Conservation (phyloP, 2,113 vertebrate species). For the Macaca nemestrina region DNA sequence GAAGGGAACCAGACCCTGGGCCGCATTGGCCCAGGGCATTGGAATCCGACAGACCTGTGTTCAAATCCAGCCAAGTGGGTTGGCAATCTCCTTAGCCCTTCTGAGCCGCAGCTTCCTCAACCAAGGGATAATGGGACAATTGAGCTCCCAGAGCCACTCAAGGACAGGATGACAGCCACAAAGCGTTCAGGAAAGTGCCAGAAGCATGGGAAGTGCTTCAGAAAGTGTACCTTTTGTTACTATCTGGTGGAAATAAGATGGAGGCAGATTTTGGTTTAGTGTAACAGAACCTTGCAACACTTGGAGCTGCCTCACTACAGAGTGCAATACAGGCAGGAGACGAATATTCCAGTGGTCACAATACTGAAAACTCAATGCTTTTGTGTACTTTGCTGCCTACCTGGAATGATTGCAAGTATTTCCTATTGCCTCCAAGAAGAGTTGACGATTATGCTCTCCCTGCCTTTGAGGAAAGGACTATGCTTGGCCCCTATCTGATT, state of each 20-base stretch:
- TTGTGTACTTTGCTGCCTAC: fast-evolving
- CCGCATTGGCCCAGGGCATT: fast-evolving
- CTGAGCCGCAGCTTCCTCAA: not conserved
- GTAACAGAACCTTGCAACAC: not conserved
- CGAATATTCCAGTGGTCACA: fast-evolving
- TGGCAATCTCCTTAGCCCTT: not conserved
- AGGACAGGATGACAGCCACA: fast-evolving
- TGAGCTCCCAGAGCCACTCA: not conserved
- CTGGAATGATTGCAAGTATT: not conserved
- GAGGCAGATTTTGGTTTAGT: not conserved
- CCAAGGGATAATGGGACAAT: fast-evolving
- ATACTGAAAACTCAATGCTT: fast-evolving
- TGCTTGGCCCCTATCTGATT: not conserved
- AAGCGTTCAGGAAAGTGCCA: not conserved
- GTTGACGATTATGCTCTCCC: not conserved
- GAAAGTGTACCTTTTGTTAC: not conserved
- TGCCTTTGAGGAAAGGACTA: not conserved
- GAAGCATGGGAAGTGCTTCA: not conserved
- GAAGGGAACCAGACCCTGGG: not conserved
- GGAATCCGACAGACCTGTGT: not conserved
- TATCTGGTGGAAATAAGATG: not conserved
- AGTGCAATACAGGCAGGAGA: fast-evolving
- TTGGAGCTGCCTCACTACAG: not conserved
- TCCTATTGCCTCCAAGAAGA: not conserved
- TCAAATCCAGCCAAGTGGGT: not conserved